Conservation (phyloP, 2,888 invertebrate genomes). For the Ochropacha duplaris region DNA sequence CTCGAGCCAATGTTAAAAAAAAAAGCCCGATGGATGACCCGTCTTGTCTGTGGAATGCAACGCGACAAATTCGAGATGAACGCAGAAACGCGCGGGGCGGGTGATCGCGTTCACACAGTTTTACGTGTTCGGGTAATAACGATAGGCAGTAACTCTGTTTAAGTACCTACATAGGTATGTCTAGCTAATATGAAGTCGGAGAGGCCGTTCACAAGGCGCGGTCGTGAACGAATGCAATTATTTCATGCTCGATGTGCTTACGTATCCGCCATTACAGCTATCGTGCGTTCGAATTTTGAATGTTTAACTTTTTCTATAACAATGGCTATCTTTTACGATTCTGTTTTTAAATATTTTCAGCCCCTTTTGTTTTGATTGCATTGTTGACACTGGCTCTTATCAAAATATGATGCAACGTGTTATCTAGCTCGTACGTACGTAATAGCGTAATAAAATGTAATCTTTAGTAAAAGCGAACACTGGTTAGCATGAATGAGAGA, state of each 20-base stretch:
- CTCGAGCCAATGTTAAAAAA: constrained; percentile 45
- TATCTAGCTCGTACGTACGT: constrained; percentile 30
- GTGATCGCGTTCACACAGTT: constrained; percentile 46
- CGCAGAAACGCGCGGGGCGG: constrained; percentile 37
- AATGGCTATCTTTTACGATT: constrained; percentile 11
- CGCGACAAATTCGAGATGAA: constrained; percentile 70
- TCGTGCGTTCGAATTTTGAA: constrained; percentile 45
- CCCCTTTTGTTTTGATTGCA: constrained; percentile 22
- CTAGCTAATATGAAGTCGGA: constrained; percentile 48
- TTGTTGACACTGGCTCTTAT: constrained; percentile 9
- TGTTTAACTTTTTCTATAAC: constrained; percentile 23
- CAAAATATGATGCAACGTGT: constrained; percentile 10
- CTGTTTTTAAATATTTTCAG: constrained; percentile 21
- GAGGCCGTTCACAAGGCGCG: constrained; percentile 70
- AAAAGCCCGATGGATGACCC: constrained; percentile 63
- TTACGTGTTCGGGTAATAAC: constrained; percentile 62
- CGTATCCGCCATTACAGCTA: constrained; percentile 66
- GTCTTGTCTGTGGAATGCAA: constrained; percentile 63
- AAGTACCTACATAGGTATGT: constrained; percentile 48
- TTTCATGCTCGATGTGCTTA: constrained; percentile 67
- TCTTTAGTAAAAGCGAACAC: constrained; percentile 33
- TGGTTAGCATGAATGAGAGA: constrained; percentile 49
- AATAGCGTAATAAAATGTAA: constrained; percentile 31
- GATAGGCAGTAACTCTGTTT: constrained; percentile 52
- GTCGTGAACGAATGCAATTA: constrained; percentile 70